Conservation (phyloP, 2,113 vertebrate genomes). For the Poicephalus gulielmi region DNA sequence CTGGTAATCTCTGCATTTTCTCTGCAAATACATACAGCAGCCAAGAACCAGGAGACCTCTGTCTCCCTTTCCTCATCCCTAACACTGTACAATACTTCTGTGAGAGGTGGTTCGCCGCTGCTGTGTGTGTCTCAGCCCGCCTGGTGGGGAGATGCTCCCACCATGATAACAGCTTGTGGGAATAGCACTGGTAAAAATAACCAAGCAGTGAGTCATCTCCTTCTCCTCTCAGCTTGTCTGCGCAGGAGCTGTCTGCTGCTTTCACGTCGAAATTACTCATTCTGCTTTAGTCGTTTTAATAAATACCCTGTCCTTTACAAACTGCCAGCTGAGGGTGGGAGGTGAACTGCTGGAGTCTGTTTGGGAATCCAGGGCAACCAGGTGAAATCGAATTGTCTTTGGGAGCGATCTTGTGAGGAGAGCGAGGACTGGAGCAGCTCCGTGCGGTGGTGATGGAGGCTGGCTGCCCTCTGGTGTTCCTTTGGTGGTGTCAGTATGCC, state of each 20-base stretch:
- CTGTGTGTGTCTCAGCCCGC: background rate
- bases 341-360: background rate
- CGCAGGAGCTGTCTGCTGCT: background rate
- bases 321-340: background rate
- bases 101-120: background rate
- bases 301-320: background rate
- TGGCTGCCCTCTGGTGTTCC: background rate
- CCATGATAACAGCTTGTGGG: background rate
- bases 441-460: accelerated
- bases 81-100: background rate
- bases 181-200: constrained; percentile 27
- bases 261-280: background rate
- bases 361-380: background rate
- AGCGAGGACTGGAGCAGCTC: background rate
- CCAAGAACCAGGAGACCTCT: background rate
- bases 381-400: background rate
- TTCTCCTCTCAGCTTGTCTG: background rate
- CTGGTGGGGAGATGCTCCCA: background rate
- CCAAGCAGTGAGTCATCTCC: background rate
- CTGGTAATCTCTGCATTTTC: background rate
- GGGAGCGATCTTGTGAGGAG: accelerated
- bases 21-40: accelerated
- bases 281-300: constrained; percentile 16
- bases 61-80: background rate
- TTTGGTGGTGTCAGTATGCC: accelerated